These are phyloP conservation scores for Orgyia antiqua DNA, from an alignment of 2,888 invertebrate species.

Conservation along the genomic window DNA sequence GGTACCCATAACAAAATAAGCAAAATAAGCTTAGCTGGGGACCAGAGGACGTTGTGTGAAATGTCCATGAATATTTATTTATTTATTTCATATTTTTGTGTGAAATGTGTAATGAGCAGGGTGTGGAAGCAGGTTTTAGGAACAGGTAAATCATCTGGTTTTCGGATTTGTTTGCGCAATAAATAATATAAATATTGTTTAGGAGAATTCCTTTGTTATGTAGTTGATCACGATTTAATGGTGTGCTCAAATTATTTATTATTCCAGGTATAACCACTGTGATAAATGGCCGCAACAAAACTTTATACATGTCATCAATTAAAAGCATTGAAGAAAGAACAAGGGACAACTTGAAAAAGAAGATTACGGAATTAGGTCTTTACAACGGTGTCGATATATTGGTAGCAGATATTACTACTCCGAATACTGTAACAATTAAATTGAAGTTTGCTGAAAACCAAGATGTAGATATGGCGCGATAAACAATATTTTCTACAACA, in stretches of 20 bases:
- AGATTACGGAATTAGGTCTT: slow-evolving; percentile 90
- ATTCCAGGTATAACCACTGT: slow-evolving; percentile 85
- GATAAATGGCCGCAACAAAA: slow-evolving; percentile 90
- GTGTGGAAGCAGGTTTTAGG: too few species aligned
- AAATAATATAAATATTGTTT: too few species aligned
- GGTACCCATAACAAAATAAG: too few species aligned
- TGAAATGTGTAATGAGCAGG: too few species aligned
- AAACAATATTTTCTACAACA: slow-evolving; percentile 9
- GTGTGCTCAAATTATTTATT: slow-evolving; percentile 2
- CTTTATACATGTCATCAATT: slow-evolving; percentile 95
- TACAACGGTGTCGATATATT: slow-evolving; percentile 90
- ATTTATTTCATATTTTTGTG: too few species aligned
- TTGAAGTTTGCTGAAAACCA: slow-evolving; percentile 80
- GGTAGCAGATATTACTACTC: slow-evolving; percentile 95
- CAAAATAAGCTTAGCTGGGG: too few species aligned
- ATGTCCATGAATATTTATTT: too few species aligned
- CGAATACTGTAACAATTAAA: slow-evolving; percentile 87
- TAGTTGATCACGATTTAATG: background rate
- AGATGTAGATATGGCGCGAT: slow-evolving; percentile 71
- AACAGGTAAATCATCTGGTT: too few species aligned
- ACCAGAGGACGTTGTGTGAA: too few species aligned
- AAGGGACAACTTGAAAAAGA: slow-evolving; percentile 91
- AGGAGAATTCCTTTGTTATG: too few species aligned
- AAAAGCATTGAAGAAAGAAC: slow-evolving; percentile 95
- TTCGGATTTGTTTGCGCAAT: too few species aligned